phyloP scores from a whole-genome alignment of 2,888 invertebrate genomes.

The Drosophila cyrtoloma region DNA sequence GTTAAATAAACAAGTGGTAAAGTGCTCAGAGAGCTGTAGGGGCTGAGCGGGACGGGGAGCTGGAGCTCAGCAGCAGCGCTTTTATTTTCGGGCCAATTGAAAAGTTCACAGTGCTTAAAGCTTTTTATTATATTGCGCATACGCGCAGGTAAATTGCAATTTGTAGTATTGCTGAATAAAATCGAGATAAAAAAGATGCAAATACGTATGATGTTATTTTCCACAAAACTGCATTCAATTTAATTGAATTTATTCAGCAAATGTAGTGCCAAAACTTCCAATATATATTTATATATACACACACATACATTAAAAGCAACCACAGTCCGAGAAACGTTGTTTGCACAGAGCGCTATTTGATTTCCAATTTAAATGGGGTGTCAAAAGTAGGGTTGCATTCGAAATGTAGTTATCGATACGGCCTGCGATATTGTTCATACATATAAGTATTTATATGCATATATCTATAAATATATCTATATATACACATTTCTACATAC shows the following conservation, averaged over 20 bases:
- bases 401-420: slow-evolving; percentile 51
- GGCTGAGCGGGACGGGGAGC: slow-evolving; percentile 30
- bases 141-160: slow-evolving; percentile 52
- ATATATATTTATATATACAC: slow-evolving; percentile 19
- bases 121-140: slow-evolving; percentile 50
- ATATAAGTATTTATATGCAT: not conserved
- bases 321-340: slow-evolving; percentile 2
- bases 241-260: slow-evolving; percentile 45
- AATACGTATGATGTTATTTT: slow-evolving; percentile 15
- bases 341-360: slow-evolving; percentile 52
- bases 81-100: slow-evolving; percentile 67
- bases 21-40: slow-evolving; percentile 66
- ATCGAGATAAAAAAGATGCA: slow-evolving; percentile 1
- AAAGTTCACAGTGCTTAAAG: slow-evolving; percentile 57
- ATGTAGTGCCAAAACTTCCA: slow-evolving; percentile 27
- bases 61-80: slow-evolving; percentile 18
- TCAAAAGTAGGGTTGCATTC: slow-evolving; percentile 38
- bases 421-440: not conserved
- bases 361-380: slow-evolving; percentile 63
- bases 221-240: slow-evolving; percentile 39
- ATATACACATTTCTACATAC: not conserved
- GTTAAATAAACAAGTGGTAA: slow-evolving; percentile 78
- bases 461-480: not conserved
- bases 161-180: slow-evolving; percentile 4
- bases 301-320: not conserved